Conservation (phyloP, 2,888 invertebrate genomes). For the Strigamia crassipes region DNA sequence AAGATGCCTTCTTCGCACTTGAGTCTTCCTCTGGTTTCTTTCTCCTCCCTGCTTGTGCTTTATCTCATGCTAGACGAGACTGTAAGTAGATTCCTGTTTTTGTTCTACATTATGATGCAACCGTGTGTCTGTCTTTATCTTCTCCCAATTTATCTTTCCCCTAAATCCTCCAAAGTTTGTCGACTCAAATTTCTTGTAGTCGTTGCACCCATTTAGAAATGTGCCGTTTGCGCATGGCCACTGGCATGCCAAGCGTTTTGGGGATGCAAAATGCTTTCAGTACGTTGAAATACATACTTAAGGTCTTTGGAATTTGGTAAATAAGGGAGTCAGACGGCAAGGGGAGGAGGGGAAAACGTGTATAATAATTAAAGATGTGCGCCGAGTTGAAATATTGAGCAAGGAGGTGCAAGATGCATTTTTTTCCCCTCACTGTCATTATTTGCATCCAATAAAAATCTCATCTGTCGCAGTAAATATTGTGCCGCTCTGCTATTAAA, state of each 20-base stretch:
- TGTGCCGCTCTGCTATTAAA: slow-evolving; percentile 33
- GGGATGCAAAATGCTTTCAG: not conserved
- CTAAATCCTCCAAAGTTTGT: not conserved
- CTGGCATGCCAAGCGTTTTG: not conserved
- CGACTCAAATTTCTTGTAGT: not conserved
- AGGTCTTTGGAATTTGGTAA: slow-evolving; percentile 7
- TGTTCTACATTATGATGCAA: slow-evolving; percentile 25
- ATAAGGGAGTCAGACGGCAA: not conserved
- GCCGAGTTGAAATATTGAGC: not conserved
- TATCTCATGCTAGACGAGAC: not conserved
- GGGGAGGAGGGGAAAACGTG: not conserved
- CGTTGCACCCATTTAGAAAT: not conserved
- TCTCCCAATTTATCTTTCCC: not conserved
- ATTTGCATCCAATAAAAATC: slow-evolving; percentile 39
- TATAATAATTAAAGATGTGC: slow-evolving; percentile 8
- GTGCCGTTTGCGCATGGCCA: slow-evolving; percentile 20
- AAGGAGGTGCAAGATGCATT: slow-evolving; percentile 14
- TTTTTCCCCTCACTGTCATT: not conserved
- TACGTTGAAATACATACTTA: not conserved
- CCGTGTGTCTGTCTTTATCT: not conserved
- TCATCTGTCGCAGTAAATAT: slow-evolving; percentile 42
- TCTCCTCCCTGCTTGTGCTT: not conserved
- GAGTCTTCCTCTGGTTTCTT: slow-evolving; percentile 10
- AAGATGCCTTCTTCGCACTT: not conserved
- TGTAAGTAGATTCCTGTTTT: slow-evolving; percentile 34